These are phyloP conservation scores for Machaerirhynchus nigripectus DNA, from an alignment of 2,113 vertebrate species.

Conservation along the genomic window DNA sequence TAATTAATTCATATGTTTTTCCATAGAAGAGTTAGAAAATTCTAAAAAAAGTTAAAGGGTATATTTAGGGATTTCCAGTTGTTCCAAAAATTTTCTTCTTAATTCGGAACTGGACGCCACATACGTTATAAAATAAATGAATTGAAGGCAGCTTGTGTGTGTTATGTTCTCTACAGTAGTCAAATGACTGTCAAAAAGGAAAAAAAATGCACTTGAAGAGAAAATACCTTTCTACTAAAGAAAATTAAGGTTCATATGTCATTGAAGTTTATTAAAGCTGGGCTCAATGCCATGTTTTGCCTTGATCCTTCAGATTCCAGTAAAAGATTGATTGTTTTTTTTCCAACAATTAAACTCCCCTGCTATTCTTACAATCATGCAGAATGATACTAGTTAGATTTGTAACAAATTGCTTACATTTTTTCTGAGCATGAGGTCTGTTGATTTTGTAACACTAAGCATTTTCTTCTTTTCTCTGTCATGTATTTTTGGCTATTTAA, in stretches of 20 bases:
- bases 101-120: neutral
- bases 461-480: conserved; percentile 26
- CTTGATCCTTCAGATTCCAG: neutral
- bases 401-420: conserved; percentile 30
- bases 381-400: conserved; percentile 4
- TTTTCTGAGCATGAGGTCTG: neutral
- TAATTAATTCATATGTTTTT: neutral
- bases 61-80: neutral
- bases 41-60: neutral
- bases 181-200: neutral
- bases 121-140: neutral
- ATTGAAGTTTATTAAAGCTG: conserved; percentile 27
- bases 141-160: neutral
- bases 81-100: neutral
- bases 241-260: conserved; percentile 8
- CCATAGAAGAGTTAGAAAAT: neutral
- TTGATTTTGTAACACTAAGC: conserved; percentile 29
- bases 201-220: neutral
- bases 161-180: neutral
- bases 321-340: neutral
- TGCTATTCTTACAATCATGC: neutral
- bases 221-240: neutral
- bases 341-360: neutral
- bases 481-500: neutral
- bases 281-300: conserved; percentile 8